Conservation (phyloP, 2,113 vertebrate species). For the Pyxicephalus adspersus region DNA sequence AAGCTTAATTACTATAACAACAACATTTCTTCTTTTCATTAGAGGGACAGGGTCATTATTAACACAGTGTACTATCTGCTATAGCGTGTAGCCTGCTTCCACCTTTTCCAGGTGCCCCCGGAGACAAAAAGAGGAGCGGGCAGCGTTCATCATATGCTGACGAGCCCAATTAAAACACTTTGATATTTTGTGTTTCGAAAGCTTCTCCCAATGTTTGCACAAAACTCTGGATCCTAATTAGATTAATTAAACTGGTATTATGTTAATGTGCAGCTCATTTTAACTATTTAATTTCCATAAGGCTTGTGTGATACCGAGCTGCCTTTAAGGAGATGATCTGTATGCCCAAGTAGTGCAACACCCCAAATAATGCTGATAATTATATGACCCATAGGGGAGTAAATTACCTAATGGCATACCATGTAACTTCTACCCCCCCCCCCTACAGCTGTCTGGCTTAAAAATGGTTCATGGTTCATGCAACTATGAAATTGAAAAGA, state of each 20-base stretch:
- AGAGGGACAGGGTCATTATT: conserved; percentile 68
- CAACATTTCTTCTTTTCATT: conserved; percentile 73
- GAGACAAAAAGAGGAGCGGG: conserved; percentile 62
- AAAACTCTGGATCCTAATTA: conserved; percentile 53
- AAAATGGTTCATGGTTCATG: no score
- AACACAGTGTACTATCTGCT: conserved; percentile 64
- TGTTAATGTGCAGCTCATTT: conserved; percentile 58
- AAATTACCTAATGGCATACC: no score
- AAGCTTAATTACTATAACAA: conserved; percentile 78
- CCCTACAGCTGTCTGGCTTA: no score
- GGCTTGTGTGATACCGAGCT: no score
- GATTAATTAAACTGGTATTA: conserved; percentile 60
- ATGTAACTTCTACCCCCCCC: no score
- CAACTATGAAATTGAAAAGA: no score
- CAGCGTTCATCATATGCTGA: conserved; percentile 57
- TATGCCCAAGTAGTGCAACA: no score
- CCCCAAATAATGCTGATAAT: no score
- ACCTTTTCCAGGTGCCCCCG: conserved; percentile 66
- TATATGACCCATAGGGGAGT: no score
- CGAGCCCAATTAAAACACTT: conserved; percentile 69
- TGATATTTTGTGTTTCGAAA: conserved; percentile 56
- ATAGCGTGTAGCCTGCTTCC: conserved; percentile 61
- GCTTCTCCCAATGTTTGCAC: conserved; percentile 53
- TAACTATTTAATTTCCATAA: conserved; percentile 36
- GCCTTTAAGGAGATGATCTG: no score